Evolutionary conservation across 2,888 invertebrate genomes (phyloP), one percentile per base, ranked within the genome.

Genomic region (Odontothrips loti): DNA sequence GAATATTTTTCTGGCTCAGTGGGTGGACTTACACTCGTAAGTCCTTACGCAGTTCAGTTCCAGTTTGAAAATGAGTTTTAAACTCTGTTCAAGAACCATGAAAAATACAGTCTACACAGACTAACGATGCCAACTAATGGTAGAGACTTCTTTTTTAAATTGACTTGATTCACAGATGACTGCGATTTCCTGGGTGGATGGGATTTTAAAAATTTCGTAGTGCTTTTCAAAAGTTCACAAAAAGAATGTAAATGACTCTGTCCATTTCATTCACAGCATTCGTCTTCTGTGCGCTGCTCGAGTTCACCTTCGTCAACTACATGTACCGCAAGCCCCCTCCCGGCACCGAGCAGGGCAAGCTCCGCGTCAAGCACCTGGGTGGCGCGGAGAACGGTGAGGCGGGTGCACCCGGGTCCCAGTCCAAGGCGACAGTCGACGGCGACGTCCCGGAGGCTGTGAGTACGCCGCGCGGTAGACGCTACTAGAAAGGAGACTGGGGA

Each of bases 261-360:
- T 8, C 23, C 4, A 8, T 75, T 23, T 68, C 84, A 80, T 84
- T 85, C 84, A 83, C 85, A 86, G 88, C 88, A 20, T 89, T 89
- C 84, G 88, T 89, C 17, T 89, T 89, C 84, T 86, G 87, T 82
- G 89, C 89, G 11, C 85, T 89, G 15, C 85, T 89, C 80, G 89
- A 89, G 83, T 89, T 89, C 84, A 89, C 89, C 11, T 86, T 88
- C 79, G 88, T 88, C 79, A 89, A 89, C 84, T 89, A 89, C 84
- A 86, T 88, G 84, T 88, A 87, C 87, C 84, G 88, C 79, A 87
- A 87, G 84, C 84, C 85, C 63, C 84, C 84, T 68, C 84, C 84
- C 6, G 83, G 34, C 47, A 20, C 17, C 48, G 48, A 23, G 81
- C 43, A 48, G 9, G 29, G 23, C 51, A 51, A 81, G 47, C 17